Evolutionary conservation across 2,113 vertebrate species (phyloP), one percentile per base, ranked within the genome.

Genomic region (Serranochromis macrocephalus): DNA sequence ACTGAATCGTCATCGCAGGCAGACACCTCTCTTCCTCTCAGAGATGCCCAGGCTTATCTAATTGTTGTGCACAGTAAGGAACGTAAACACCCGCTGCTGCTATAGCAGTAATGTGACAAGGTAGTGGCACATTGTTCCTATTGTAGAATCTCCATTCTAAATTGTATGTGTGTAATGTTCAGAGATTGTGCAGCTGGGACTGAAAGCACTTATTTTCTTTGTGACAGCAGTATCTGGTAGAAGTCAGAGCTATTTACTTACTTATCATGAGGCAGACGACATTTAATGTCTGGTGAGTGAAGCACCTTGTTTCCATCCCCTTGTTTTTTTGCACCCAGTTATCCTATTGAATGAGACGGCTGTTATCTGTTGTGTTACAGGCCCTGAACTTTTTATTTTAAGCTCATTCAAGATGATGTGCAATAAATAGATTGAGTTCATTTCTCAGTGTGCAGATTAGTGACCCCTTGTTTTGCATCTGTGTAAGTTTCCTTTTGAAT

Each of bases 121-220:
- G 47, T 8, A 54, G 53, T 21, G 33, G n/a, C 8, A 19, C n/a
- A 42, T 53, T 75, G 61, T 40, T 31, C n/a, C 84, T 55, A 2
- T 83, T 61, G 26, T 40, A 19, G 31, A 42, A n/a, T 80, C 26
- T 80, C 49, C 29, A 49, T 49, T 8, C 24, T 55, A 61, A 73
- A 53, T 47, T 29, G 8, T 4, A 38, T 81, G 51, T 45, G 53
- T 87, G 24, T 73, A 19, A 55, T 7, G 85, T 84, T 73, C 73
- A 80, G 31, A 38, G 82, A 36, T 71, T 33, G 79, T 19, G 21
- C 80, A 38, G 85, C 36, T 85, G 31, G 17, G 53, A 29, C 71
- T 55, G 45, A 84, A 78, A 81, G 71, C 33, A 85, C 84, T 84
- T 90, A 93, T 90, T 86, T 91, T 85, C 45, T 45, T 82, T 82